Conservation (phyloP, 2,888 invertebrate species). For the Nomada flava region DNA sequence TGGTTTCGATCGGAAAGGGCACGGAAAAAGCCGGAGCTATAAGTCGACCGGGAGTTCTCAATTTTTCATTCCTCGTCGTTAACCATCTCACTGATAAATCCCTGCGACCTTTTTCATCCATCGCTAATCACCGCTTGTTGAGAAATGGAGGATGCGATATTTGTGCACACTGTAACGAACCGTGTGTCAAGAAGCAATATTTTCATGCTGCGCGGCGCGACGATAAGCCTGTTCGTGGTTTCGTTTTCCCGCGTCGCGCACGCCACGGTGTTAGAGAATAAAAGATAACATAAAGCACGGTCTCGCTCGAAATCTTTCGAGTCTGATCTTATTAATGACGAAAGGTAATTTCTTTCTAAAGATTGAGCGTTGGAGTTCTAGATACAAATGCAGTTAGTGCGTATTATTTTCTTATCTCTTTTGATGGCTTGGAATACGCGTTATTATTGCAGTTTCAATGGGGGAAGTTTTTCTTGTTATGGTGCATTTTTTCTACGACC, state of each 20-base stretch:
- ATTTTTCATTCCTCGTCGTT: slow-evolving; percentile 52
- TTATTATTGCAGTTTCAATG: background rate
- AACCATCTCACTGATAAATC: slow-evolving; percentile 29
- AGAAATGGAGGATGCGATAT: slow-evolving; percentile 14
- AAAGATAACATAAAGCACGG: background rate
- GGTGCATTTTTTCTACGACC: too few relatives aligned
- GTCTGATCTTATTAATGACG: background rate
- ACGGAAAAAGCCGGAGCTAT: slow-evolving; percentile 19
- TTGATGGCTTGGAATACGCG: background rate
- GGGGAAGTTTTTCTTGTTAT: too few relatives aligned
- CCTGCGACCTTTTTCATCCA: background rate
- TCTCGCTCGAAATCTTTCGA: background rate
- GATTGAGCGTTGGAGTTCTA: background rate
- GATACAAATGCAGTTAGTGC: background rate
- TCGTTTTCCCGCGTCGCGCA: slow-evolving; percentile 16
- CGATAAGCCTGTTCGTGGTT: slow-evolving; percentile 32
- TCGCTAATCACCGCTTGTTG: slow-evolving; percentile 29
- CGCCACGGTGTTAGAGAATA: slow-evolving; percentile 11
- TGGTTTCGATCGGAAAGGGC: slow-evolving; percentile 30
- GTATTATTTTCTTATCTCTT: background rate
- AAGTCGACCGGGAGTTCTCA: slow-evolving; percentile 10
- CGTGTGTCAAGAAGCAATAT: slow-evolving; percentile 21
- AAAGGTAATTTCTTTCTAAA: background rate
- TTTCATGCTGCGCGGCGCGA: slow-evolving; percentile 6
- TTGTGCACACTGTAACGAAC: background rate